These are phyloP conservation scores for Drosophila maculinotata DNA, from an alignment of 2,888 invertebrate species.

Conservation along the genomic window DNA sequence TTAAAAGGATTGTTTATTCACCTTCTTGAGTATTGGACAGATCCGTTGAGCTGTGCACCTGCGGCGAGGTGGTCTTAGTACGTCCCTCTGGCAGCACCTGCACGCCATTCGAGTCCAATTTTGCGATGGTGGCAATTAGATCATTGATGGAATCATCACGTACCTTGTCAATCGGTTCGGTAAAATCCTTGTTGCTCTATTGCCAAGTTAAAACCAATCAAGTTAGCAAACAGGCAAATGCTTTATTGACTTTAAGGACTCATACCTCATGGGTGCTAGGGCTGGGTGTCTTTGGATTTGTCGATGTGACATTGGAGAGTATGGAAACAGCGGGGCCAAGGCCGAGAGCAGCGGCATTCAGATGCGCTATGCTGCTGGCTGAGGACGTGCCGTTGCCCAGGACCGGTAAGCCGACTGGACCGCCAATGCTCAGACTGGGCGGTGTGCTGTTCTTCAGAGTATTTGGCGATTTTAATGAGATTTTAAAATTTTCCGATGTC, in stretches of 20 bases:
- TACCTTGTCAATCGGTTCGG: constrained; percentile 91
- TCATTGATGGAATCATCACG: constrained; percentile 94
- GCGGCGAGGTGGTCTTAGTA: constrained; percentile 87
- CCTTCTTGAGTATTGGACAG: constrained; percentile 86
- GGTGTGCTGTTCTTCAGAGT: constrained; percentile 84
- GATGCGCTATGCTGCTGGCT: constrained; percentile 54
- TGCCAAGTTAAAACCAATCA: background rate
- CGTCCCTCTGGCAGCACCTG: constrained; percentile 88
- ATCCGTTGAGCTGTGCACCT: constrained; percentile 91
- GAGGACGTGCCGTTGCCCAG: constrained; percentile 59
- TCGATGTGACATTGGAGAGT: constrained; percentile 88
- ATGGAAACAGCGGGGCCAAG: constrained; percentile 82
- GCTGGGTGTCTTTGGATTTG: constrained; percentile 94
- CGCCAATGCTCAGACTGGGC: constrained; percentile 67
- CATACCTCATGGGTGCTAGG: constrained; percentile 89
- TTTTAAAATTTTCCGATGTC: constrained; percentile 85
- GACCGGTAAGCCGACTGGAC: constrained; percentile 41
- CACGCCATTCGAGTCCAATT: constrained; percentile 94
- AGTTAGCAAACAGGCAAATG: background rate
- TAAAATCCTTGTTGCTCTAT: constrained; percentile 87
- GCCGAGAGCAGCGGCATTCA: constrained; percentile 79
- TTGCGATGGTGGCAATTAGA: constrained; percentile 94
- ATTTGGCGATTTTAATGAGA: constrained; percentile 85
- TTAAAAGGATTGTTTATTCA: constrained; percentile 51
- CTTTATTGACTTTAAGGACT: background rate